Conservation (phyloP, 2,113 vertebrate species). For the Bos javanicus region DNA sequence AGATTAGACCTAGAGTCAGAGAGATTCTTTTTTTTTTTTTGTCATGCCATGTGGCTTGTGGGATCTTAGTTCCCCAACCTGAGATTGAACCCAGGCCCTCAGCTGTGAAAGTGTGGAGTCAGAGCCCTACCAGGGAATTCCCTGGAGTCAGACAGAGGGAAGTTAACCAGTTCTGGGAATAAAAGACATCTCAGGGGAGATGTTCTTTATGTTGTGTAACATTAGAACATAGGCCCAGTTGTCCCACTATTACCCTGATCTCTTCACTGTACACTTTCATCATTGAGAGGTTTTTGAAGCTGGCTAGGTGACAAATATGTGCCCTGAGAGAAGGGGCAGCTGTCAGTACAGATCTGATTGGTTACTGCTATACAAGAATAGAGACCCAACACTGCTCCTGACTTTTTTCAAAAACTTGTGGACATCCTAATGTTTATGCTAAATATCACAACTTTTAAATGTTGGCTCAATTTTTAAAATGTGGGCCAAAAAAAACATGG, state of each 20-base stretch:
- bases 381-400: background rate
- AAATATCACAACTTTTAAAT: background rate
- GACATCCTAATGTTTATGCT: background rate
- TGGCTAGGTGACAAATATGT: background rate
- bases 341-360: background rate
- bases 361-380: background rate
- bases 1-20: background rate
- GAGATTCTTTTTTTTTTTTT: background rate
- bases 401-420: background rate
- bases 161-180: background rate
- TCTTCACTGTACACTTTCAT: background rate
- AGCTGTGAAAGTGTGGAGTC: background rate
- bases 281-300: background rate
- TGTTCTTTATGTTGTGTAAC: background rate
- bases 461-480: background rate
- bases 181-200: background rate
- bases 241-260: background rate
- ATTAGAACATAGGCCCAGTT: background rate
- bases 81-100: background rate
- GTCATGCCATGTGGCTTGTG: background rate
- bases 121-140: background rate
- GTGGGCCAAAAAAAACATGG: background rate
- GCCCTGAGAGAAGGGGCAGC: background rate
- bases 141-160: background rate
- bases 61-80: background rate